These are phyloP conservation scores for Acropora yongei DNA, from an alignment of 64 coral and sea anemone species.

Conservation along the genomic window DNA sequence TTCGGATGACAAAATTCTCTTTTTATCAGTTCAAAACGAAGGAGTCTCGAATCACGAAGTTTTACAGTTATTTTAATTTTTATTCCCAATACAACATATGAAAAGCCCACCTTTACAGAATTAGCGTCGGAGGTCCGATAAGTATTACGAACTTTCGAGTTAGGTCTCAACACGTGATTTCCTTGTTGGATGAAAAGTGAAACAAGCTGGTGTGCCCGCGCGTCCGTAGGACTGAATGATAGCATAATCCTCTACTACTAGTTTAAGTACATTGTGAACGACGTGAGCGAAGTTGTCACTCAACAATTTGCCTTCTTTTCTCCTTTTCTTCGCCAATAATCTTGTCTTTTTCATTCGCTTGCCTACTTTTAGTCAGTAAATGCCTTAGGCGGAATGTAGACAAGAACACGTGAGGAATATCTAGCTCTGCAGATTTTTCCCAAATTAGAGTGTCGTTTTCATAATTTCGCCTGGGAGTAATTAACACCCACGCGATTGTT, in stretches of 20 bases:
- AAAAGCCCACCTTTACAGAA: too few species aligned
- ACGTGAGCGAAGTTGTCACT: constrained; percentile 47
- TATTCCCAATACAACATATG: too few species aligned
- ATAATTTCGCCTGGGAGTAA: constrained; percentile 50
- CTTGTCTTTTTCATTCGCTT: constrained; percentile 28
- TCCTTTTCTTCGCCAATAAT: constrained; percentile 22
- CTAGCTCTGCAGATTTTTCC: constrained; percentile 20
- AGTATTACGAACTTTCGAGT: too few species aligned
- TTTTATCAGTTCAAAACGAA: too few species aligned
- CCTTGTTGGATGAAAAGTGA: constrained; percentile 17
- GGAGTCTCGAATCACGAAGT: too few species aligned
- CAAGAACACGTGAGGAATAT: constrained; percentile 33
- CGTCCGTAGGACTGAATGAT: neutral
- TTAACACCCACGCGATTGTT: constrained; percentile 41
- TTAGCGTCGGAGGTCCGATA: too few species aligned
- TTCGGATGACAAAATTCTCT: too few species aligned
- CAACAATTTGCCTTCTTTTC: constrained; percentile 22
- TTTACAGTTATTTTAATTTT: too few species aligned
- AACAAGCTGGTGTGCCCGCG: neutral
- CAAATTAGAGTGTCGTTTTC: constrained; percentile 2
- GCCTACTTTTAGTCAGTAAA: constrained; percentile 30
- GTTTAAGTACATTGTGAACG: neutral
- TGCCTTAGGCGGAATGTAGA: constrained; percentile 23
- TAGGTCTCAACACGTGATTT: neutral
- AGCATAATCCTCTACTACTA: neutral